Conservation (phyloP, 2,113 vertebrate species). For the Pseudolaguvia tuberculata region DNA sequence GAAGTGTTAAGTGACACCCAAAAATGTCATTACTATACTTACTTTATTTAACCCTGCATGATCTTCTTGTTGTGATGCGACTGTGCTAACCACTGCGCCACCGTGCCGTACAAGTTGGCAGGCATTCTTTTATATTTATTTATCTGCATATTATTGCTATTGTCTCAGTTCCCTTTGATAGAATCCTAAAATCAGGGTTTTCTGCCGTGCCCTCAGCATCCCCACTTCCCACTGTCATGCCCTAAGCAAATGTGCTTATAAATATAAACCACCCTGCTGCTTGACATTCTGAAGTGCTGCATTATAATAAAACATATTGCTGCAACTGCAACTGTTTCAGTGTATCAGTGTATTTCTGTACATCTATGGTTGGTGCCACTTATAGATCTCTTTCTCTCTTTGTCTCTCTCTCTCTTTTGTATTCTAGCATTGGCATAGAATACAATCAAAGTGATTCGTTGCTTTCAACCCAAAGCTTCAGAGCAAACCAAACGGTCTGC, state of each 20-base stretch:
- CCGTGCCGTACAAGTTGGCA: too few relatives aligned
- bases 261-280: slow-evolving; percentile 1
- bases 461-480: not conserved
- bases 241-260: not conserved
- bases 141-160: not conserved
- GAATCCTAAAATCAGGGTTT: not conserved
- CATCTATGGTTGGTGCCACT: not conserved
- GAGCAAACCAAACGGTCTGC: slow-evolving; percentile 1
- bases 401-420: not conserved
- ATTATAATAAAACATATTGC: not conserved
- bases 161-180: not conserved
- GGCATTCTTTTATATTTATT: not conserved
- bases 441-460: slow-evolving; percentile 19
- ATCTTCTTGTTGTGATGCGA: too few relatives aligned
- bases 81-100: too few relatives aligned
- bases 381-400: not conserved
- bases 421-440: not conserved
- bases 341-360: not conserved
- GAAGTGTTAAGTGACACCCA: not conserved
- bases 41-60: not conserved
- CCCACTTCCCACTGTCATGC: not conserved
- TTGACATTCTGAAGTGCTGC: not conserved
- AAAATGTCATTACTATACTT: not conserved
- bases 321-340: not conserved
- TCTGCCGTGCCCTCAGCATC: not conserved